A percentile compares a stretch with the other conserved stretches of the same genome.
phyloP scores from a whole-genome alignment of 2,888 invertebrate genomes.

The Halictus ligatus region DNA sequence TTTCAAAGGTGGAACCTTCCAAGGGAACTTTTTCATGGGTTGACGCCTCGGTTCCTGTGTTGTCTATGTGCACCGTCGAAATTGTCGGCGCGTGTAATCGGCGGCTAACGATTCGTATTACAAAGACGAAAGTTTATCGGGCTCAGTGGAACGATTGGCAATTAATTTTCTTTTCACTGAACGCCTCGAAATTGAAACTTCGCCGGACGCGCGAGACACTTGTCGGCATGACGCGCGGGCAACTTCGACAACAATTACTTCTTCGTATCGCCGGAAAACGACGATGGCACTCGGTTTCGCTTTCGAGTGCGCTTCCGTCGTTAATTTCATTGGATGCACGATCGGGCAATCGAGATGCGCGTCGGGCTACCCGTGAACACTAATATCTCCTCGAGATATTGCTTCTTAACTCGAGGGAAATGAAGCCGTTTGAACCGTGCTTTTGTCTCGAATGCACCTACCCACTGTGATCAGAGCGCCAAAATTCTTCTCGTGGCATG shows the following conservation, averaged over 20 bases:
- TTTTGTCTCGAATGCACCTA: not conserved
- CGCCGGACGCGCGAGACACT: not conserved
- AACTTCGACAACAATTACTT: not conserved
- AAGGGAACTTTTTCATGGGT: not conserved
- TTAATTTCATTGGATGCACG: conserved; percentile 37
- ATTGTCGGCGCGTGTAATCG: not conserved
- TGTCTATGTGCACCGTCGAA: not conserved
- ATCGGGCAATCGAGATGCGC: conserved; percentile 35
- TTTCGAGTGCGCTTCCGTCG: conserved; percentile 32
- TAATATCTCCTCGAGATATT: conserved; percentile 31
- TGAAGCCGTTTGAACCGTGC: conserved; percentile 22
- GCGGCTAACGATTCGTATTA: not conserved
- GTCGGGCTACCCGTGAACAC: conserved; percentile 13
- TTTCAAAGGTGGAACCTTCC: not conserved
- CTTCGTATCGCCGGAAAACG: not conserved
- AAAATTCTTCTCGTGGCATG: not conserved
- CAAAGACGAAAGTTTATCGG: not conserved
- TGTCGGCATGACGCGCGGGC: not conserved
- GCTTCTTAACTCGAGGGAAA: not conserved
- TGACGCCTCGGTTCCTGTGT: not conserved
- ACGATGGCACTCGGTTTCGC: not conserved
- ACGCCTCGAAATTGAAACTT: not conserved
- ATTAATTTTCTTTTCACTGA: not conserved
- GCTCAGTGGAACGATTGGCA: not conserved
- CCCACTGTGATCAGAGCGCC: not conserved